phyloP scores from a whole-genome alignment of 2,113 vertebrate genomes.

The Scolopax mira region DNA sequence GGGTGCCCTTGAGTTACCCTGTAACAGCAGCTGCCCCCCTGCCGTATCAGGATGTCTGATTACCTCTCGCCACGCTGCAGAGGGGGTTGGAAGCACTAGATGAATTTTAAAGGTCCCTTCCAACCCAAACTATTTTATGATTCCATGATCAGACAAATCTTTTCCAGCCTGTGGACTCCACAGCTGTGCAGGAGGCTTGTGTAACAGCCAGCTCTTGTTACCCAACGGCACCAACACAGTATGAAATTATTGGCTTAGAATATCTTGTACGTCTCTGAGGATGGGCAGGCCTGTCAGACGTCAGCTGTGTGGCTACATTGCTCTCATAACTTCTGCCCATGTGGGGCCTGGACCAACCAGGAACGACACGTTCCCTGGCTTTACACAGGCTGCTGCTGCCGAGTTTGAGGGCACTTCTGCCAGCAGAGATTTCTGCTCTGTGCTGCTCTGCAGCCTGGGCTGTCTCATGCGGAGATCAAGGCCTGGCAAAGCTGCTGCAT shows the following conservation, averaged over 20 bases:
- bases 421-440: slow-evolving; percentile 7
- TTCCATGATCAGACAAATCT: not conserved
- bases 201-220: slow-evolving; percentile 21
- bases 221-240: not conserved
- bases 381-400: not conserved
- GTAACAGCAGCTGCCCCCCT: not conserved
- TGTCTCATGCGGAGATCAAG: not conserved
- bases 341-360: not conserved
- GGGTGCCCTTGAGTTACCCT: not conserved
- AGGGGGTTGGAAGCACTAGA: not conserved
- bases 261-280: not conserved
- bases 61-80: not conserved
- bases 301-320: not conserved
- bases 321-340: not conserved
- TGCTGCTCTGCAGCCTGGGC: not conserved
- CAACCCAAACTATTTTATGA: not conserved
- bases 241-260: not conserved
- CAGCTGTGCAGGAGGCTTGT: not conserved
- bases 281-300: not conserved
- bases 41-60: accelerated
- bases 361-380: not conserved
- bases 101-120: not conserved
- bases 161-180: not conserved
- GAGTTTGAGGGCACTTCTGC: not conserved
- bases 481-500: not conserved